These are phyloP conservation scores for Brachycybe producta DNA, from an alignment of 2,888 invertebrate species.

Conservation along the genomic window DNA sequence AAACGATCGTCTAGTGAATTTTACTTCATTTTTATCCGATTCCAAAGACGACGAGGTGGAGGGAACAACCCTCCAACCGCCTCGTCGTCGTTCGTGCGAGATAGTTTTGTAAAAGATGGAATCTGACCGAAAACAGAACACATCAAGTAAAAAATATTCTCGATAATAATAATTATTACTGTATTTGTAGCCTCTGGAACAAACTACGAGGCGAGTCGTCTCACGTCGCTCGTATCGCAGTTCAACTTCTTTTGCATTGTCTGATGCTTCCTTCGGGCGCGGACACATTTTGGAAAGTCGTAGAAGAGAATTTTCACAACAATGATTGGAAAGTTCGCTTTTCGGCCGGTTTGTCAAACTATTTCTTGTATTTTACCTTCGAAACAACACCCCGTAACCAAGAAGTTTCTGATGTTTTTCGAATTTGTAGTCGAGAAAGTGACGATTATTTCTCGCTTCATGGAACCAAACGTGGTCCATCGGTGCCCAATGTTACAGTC, in stretches of 20 bases:
- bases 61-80: no score
- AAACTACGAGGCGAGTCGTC: constrained; percentile 82
- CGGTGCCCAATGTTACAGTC: constrained; percentile 67
- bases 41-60: no score
- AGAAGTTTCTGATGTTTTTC: background rate
- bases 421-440: constrained; percentile 66
- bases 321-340: constrained; percentile 80
- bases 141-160: constrained; percentile 9
- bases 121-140: no score
- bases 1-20: no score
- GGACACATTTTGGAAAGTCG: constrained; percentile 89
- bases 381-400: background rate
- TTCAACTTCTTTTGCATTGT: constrained; percentile 86
- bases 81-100: no score
- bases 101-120: no score
- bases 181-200: constrained; percentile 73
- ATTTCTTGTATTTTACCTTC: background rate
- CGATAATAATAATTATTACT: background rate
- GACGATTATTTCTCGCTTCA: constrained; percentile 78
- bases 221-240: constrained; percentile 82
- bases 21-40: no score
- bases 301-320: constrained; percentile 86
- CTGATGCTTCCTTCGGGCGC: constrained; percentile 86
- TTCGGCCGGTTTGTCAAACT: constrained; percentile 50
- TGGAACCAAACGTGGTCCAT: constrained; percentile 76